These are phyloP conservation scores for Crypturellus undulatus DNA, from an alignment of 2,113 vertebrate genomes.

Conservation along the genomic window DNA sequence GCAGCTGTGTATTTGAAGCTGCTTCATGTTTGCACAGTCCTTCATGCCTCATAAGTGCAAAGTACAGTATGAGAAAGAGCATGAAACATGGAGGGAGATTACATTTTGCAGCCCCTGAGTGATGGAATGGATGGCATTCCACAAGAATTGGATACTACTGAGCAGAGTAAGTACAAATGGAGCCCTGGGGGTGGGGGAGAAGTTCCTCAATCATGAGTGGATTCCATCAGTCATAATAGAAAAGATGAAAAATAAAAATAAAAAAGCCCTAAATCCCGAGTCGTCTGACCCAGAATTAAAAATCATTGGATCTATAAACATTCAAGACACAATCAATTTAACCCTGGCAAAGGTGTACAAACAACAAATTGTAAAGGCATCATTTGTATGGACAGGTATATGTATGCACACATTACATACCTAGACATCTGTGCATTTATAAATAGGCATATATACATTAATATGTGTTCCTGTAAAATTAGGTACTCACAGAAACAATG, in stretches of 20 bases:
- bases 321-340: not conserved
- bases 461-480: no score
- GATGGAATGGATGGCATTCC: not conserved
- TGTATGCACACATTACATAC: not conserved
- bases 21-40: not conserved
- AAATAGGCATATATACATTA: not conserved
- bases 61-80: not conserved
- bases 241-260: not conserved
- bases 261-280: not conserved
- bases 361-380: not conserved
- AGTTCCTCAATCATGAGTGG: not conserved
- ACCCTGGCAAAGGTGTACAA: not conserved
- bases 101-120: not conserved
- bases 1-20: not conserved
- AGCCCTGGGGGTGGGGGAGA: not conserved
- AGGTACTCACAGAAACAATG: not conserved
- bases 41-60: not conserved
- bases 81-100: not conserved
- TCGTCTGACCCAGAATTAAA: not conserved
- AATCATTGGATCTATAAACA: not conserved
- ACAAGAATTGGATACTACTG: not conserved
- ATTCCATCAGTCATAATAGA: not conserved
- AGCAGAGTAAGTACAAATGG: not conserved
- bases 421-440: rapidly evolving
- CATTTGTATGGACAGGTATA: rapidly evolving